Evolutionary conservation across 2,797 vertebrate species (phyloP), one percentile per base, ranked within the genome.

Genomic region (Acanthis flammea): DNA sequence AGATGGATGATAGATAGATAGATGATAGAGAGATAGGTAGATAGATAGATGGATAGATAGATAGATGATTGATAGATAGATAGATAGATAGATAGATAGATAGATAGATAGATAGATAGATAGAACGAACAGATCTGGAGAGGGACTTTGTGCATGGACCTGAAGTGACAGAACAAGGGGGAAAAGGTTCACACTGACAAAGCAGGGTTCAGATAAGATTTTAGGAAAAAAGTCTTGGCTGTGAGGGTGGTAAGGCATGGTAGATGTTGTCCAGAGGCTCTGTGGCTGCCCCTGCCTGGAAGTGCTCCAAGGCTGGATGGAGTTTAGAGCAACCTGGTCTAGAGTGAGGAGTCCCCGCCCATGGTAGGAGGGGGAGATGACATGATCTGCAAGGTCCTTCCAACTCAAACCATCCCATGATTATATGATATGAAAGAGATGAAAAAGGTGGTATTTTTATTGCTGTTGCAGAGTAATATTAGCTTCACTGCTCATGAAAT

Each of bases 351-450:
- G 31, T 35, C 47, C 10, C 54, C 14, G 10, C 6, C 22, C 27
- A 8, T 9, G 21, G 22, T 2, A 9, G 8, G 18, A 30, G 7
- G 5, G 9, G n/a, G 35, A 16, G 10, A 42, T 1, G 2, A 27
- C 15, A 16, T 41, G 14, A 27, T 67, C 22, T 61, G 4, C 12
- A n/a, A 42, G 13, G 23, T 37, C 17, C 7, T 44, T 62, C 23
- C 11, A 48, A 18, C 12, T 14, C 19, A 80, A 42, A 42, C 2
- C 6, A n/a, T n/a, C 4, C 14, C 9, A 21, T 4, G 39, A 41
- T 16, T 45, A 7, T 11, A 10, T 12, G 8, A 19, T 28, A 14
- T 37, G 8, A 48, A 16, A 67, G 16, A 72, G 10, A 73, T 1
- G 6, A 31, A 25, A 37, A 79, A 31, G 2, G 5, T 42, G 10